Conservation (phyloP, 2,888 invertebrate species). For the Hecatera dysodea region DNA sequence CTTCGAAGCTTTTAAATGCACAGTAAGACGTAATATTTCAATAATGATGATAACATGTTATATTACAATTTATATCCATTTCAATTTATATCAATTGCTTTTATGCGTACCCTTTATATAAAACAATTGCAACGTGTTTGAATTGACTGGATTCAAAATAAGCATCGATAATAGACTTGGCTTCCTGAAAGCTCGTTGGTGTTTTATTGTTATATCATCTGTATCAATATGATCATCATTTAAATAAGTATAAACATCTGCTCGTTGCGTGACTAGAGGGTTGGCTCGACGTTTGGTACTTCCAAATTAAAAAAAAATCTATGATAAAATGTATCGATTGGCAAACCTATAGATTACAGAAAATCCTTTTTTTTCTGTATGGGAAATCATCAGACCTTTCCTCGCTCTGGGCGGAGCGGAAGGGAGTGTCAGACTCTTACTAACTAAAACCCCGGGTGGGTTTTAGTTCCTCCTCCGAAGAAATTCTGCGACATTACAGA, state of each 20-base stretch:
- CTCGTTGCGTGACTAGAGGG: background rate
- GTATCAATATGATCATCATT: background rate
- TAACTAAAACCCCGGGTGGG: too few relatives aligned
- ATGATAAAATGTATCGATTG: too few relatives aligned
- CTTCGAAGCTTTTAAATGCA: constrained; percentile 1
- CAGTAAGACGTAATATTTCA: constrained; percentile 17
- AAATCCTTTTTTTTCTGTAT: too few relatives aligned
- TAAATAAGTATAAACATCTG: background rate
- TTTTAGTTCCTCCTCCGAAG: too few relatives aligned
- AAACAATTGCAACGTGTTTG: constrained; percentile 14
- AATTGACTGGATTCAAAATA: constrained; percentile 25
- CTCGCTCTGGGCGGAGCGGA: too few relatives aligned
- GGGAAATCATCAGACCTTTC: too few relatives aligned
- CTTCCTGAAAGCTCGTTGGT: constrained; percentile 13
- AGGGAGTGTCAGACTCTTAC: too few relatives aligned
- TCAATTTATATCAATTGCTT: constrained; percentile 53
- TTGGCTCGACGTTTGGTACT: background rate
- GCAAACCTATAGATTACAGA: too few relatives aligned
- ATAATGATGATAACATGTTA: constrained; percentile 13
- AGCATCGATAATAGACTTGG: constrained; percentile 10
- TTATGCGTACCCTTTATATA: constrained; percentile 25
- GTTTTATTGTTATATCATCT: background rate
- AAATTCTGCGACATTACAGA: too few relatives aligned
- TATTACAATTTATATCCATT: constrained; percentile 45
- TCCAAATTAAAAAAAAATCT: too few relatives aligned